These are phyloP conservation scores for Heliothis virescens DNA, from an alignment of 1,140 invertebrate species.

Conservation along the genomic window DNA sequence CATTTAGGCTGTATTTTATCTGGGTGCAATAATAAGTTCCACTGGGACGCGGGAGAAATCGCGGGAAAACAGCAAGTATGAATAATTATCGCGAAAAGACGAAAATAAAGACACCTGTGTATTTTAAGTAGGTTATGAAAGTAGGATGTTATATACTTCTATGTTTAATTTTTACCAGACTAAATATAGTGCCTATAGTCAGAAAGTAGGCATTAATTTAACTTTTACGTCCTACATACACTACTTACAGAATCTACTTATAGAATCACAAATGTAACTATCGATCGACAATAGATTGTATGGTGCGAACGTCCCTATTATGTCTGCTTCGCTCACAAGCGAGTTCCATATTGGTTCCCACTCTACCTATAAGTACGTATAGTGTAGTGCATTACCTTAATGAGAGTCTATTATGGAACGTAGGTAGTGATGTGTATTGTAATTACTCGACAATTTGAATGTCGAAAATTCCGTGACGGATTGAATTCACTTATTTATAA, in stretches of 20 bases:
- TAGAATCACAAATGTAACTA: not conserved
- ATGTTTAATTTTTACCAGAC: too few species aligned
- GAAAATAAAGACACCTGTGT: too few species aligned
- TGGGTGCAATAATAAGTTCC: too few species aligned
- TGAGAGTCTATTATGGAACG: not conserved
- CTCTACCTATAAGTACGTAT: not conserved
- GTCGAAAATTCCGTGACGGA: too few species aligned
- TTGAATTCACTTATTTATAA: too few species aligned
- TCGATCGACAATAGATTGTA: not conserved
- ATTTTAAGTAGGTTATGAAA: too few species aligned
- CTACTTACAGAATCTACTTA: not conserved
- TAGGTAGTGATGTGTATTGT: not conserved
- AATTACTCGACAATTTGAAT: not conserved
- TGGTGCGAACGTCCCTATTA: not conserved
- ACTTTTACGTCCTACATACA: not conserved
- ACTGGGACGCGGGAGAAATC: too few species aligned
- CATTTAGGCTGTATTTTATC: too few species aligned
- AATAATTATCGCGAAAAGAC: too few species aligned
- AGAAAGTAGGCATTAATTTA: not conserved
- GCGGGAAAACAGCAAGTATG: too few species aligned
- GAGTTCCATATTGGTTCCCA: conserved; percentile 3
- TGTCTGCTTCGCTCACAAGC: not conserved
- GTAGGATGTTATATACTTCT: too few species aligned
- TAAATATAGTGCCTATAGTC: too few species aligned
- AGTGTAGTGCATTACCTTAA: conserved; percentile 1